Evolutionary conservation across 2,113 vertebrate genomes (phyloP), one percentile per base, ranked within the genome.

Genomic region (Theristicus caerulescens): DNA sequence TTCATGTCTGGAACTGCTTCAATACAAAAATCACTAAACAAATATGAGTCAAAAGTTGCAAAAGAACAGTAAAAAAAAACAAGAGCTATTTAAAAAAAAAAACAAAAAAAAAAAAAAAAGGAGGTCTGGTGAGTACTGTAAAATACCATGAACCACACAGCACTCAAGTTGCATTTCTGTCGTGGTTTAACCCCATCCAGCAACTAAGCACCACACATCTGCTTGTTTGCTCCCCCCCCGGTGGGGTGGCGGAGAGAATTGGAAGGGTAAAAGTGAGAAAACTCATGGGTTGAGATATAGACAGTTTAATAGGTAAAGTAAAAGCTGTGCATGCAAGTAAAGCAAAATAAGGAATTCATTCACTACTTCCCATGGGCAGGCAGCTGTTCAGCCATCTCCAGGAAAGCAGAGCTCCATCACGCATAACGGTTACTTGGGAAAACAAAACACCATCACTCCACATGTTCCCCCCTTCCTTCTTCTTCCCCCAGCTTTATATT

Each of bases 211-310:
- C 26, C 32, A 38, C 27, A 13, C 20, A 47, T 18, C 18, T 1
- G 1, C 17, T 54, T 8, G 2, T 12, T 38, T 22, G 38, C 14
- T 38, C 17, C 5, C 10, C 10, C 14, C 13, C 13, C 6, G 1
- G 27, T 34, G 29, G 34, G 27, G 16, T 34, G 21, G 15, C 10
- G 26, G 38, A 70, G 17, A 61, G 17, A 70, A 79, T 36, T 4
- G 26, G 26, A 52, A 54, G 32, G 4, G 27, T 78, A 32, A 27
- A 54, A 51, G 13, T 25, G 36, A 59, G 10, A 51, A 64, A 85
- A 46, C 22, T 22, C 3, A 6, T 34, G 32, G 32, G 32, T n/a
- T 58, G 20, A 42, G 31, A n/a, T n/a, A 62, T 42, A 61, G 36
- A 18, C 29, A 61, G 7, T n/a, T 71, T 42, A 51, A n/a, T 13